phyloP scores from a whole-genome alignment of 2,113 vertebrate genomes.

The Panthera uncia region DNA sequence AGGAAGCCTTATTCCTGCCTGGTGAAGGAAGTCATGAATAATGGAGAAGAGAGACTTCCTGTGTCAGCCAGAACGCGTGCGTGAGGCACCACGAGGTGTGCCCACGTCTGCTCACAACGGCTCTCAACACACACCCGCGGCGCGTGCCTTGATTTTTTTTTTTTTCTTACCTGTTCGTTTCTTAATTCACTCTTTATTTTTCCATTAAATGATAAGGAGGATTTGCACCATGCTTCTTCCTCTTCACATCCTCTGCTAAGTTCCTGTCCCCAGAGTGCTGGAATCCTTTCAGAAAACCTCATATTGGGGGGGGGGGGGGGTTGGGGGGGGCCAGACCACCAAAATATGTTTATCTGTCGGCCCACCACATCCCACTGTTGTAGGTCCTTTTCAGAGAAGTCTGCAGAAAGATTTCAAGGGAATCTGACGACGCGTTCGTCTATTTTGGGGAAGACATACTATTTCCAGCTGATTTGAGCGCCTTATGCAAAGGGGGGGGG shows the following conservation, averaged over 20 bases:
- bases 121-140: accelerated
- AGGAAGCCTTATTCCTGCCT: conserved; percentile 68
- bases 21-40: conserved; percentile 78
- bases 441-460: conserved; percentile 67
- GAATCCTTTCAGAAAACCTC: conserved; percentile 65
- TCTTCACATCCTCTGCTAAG: conserved; percentile 40
- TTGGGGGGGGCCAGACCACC: not conserved
- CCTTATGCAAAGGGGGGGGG: conserved; percentile 55
- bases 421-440: conserved; percentile 60
- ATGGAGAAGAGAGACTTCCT: conserved; percentile 77
- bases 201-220: conserved; percentile 60
- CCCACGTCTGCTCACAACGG: not conserved
- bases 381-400: conserved; percentile 72
- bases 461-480: conserved; percentile 74
- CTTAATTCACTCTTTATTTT: conserved; percentile 67
- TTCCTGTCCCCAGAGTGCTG: conserved; percentile 54
- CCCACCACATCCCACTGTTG: conserved; percentile 28
- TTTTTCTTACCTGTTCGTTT: conserved; percentile 50
- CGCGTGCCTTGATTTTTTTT: not conserved
- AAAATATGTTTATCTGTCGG: not conserved
- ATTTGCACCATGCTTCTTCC: conserved; percentile 58
- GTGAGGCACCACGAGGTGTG: not conserved
- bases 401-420: conserved; percentile 68
- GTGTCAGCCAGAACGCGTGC: conserved; percentile 48
- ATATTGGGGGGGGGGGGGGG: not conserved